Percentiles rank a stretch among this genome's conserved stretches.
phyloP scores from a whole-genome alignment of 92 coral and sea anemone genomes.

The Scolanthus callimorphus region DNA sequence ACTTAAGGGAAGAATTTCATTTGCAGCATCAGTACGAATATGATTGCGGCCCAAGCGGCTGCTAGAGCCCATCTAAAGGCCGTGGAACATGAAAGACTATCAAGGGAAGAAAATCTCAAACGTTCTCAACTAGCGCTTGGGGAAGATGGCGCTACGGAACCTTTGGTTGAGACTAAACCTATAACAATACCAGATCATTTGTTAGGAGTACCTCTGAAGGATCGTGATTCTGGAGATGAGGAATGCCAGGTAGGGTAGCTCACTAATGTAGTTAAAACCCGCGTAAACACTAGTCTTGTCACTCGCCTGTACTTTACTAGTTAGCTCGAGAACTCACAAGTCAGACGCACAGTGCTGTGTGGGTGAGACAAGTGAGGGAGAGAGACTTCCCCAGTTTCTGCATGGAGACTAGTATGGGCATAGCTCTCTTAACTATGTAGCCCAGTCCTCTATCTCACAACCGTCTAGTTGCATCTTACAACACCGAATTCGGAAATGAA shows the following conservation, averaged over 20 bases:
- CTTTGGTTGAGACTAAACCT: constrained; percentile 37
- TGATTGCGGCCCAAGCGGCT: constrained; percentile 96
- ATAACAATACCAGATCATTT: constrained; percentile 80
- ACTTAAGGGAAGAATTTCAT: constrained; percentile 79
- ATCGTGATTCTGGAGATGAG: constrained; percentile 70
- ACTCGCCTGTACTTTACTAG: too few species aligned
- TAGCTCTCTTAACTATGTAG: too few species aligned
- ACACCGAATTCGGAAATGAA: neutral
- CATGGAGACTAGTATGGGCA: too few species aligned
- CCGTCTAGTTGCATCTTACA: neutral
- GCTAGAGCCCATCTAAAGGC: constrained; percentile 69
- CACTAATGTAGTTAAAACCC: too few species aligned
- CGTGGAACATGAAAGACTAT: constrained; percentile 71
- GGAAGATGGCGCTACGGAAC: constrained; percentile 38
- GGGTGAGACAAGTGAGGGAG: too few species aligned
- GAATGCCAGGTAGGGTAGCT: constrained; percentile 78
- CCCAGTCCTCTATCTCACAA: neutral
- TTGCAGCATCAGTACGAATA: constrained; percentile 67
- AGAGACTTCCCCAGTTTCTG: too few species aligned
- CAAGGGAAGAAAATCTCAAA: constrained; percentile 53
- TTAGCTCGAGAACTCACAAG: too few species aligned
- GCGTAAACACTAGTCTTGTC: too few species aligned
- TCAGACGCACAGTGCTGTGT: too few species aligned
- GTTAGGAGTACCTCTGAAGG: constrained; percentile 95
- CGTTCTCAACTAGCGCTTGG: constrained; percentile 61